phyloP scores from a whole-genome alignment of 2,888 invertebrate genomes.

The Aleiodes testaceus region DNA sequence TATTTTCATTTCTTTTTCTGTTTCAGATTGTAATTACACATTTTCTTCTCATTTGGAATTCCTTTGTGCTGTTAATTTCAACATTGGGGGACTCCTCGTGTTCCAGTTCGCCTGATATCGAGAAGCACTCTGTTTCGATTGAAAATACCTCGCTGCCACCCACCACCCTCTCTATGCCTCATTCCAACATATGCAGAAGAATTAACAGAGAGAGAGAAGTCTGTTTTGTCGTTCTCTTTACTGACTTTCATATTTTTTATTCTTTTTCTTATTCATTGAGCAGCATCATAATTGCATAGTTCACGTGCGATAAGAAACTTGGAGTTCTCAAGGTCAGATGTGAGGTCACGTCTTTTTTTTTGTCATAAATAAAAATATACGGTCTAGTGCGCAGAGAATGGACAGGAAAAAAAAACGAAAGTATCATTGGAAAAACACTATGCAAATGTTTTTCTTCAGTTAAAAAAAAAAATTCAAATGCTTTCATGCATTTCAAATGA shows the following conservation, averaged over 20 bases:
- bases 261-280: not conserved
- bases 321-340: constrained; percentile 1
- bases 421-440: not conserved
- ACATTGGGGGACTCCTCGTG: constrained; percentile 9
- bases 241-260: not conserved
- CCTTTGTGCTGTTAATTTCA: constrained; percentile 19
- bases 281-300: not conserved
- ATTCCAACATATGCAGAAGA: not conserved
- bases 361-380: not conserved
- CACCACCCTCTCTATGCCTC: too few relatives aligned
- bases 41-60: not conserved
- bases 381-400: not conserved
- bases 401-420: not conserved
- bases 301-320: constrained; percentile 15
- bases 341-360: not conserved
- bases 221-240: too few relatives aligned
- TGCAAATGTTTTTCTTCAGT: too few relatives aligned
- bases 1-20: too few relatives aligned
- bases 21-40: too few relatives aligned
- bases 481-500: not conserved
- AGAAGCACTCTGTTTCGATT: constrained; percentile 22
- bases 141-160: not conserved
- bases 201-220: too few relatives aligned
- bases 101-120: constrained; percentile 25
- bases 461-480: not conserved